Conservation (phyloP, 2,113 vertebrate genomes). For the Ondatra zibethicus region DNA sequence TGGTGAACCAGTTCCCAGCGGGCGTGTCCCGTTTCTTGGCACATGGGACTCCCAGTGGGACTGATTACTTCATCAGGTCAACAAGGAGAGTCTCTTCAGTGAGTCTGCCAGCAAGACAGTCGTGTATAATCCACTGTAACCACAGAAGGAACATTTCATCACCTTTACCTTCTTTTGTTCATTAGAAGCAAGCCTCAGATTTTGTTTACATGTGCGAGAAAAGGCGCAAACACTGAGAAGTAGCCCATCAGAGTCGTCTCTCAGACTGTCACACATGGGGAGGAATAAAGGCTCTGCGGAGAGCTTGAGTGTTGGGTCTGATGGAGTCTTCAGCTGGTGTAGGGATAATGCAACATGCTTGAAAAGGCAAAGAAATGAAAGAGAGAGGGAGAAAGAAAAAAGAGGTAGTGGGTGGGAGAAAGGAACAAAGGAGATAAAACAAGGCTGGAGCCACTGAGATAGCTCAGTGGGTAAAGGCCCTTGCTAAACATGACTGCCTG, state of each 20-base stretch:
- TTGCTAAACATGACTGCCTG: background rate
- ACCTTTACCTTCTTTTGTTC: background rate
- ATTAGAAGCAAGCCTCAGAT: background rate
- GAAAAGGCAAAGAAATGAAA: background rate
- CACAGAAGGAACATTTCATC: background rate
- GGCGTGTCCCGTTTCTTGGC: background rate
- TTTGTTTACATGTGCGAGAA: background rate
- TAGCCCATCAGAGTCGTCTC: background rate
- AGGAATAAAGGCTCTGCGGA: background rate
- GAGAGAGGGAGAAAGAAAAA: background rate
- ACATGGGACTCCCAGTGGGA: too few species aligned
- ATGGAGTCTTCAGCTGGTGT: background rate
- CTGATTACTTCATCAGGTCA: background rate
- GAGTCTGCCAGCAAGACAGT: background rate
- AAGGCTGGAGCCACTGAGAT: background rate
- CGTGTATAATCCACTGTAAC: background rate
- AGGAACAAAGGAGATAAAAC: background rate
- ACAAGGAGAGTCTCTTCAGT: background rate
- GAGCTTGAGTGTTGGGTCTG: background rate
- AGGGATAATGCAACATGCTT: background rate
- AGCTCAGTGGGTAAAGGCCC: background rate
- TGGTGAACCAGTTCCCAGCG: background rate
- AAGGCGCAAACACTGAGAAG: background rate
- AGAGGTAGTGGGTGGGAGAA: background rate
- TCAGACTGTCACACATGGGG: background rate